Base-by-base conservation (phyloP, 37 sponge, comb jelly and placozoan genomes). In the Beroe forskalii region DNA sequence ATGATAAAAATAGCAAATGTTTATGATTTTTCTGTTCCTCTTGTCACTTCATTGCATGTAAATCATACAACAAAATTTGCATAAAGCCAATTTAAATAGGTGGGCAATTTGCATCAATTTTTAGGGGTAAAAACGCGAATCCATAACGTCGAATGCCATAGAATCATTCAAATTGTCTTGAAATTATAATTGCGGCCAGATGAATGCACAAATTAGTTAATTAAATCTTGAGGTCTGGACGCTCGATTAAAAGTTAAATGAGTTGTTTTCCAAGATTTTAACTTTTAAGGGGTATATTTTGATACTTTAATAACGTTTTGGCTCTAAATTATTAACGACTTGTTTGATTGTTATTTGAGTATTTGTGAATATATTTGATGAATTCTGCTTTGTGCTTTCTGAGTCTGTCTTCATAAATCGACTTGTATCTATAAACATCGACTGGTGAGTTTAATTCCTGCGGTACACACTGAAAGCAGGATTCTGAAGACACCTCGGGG, bases 281-380 rank as follows among this genome's bases (percentile, higher is more conserved):
- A 12, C 55, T 48, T 17, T 48, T 12, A 48, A 48, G 55, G 12
- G 12, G n/a, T n/a, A n/a, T n/a, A n/a, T n/a, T n/a, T n/a, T n/a
- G n/a, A n/a, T n/a, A n/a, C n/a, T n/a, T n/a, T n/a, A n/a, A n/a
- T n/a, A n/a, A n/a, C n/a, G n/a, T 63, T 63, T 63, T 69, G 36
- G 72, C 36, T 69, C 32, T 69, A 69, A 69, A 69, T 69, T 69
- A 69, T 69, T 69, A 36, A 69, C 28, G 72, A 19, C 72, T 69
- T 69, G 72, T 69, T 63, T 69, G 38, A 69, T 36, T 69, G 72
- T 69, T 27, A 36, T 48, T 17, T 48, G 55, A 48, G n/a, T n/a
- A n/a, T 48, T 17, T 48, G 55, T 48, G 55, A 48, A 17, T 48
- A 48, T 48, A 17, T 48, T 48, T 17, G n/a, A n/a, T n/a, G n/a